phyloP scores from a whole-genome alignment of 35 echinoderm and acorn worm species.

The Eucidaris tribuloides region DNA sequence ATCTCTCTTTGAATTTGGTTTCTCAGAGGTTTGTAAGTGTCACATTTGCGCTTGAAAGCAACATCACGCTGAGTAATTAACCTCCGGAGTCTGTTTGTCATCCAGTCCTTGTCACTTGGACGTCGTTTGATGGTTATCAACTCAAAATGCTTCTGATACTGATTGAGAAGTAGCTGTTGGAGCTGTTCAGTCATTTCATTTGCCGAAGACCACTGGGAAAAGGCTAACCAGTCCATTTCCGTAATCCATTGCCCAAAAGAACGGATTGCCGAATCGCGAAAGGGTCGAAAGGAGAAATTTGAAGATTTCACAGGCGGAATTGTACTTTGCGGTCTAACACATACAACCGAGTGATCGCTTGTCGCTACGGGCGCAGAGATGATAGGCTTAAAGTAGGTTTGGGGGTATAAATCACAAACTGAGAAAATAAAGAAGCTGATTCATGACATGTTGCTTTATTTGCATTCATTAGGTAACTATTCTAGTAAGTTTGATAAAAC shows the following conservation, averaged over 20 bases:
- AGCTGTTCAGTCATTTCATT: not conserved
- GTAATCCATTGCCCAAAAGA: not conserved
- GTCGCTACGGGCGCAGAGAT: not conserved
- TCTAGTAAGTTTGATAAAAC: too few species aligned
- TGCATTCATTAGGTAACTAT: too few species aligned
- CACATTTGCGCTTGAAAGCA: not conserved
- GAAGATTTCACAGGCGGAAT: too few species aligned
- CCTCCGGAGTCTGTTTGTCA: not conserved
- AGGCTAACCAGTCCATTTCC: not conserved
- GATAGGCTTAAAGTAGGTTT: too few species aligned
- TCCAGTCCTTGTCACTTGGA: not conserved
- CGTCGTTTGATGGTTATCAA: not conserved
- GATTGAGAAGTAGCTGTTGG: not conserved
- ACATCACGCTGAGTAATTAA: not conserved
- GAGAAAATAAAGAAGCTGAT: too few species aligned
- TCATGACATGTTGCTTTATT: too few species aligned
- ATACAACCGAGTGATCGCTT: not conserved
- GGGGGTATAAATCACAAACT: too few species aligned
- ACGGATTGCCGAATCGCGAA: not conserved
- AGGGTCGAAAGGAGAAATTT: not conserved
- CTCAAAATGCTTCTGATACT: not conserved
- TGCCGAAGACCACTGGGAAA: not conserved
- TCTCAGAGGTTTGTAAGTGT: not conserved
- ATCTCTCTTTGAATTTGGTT: not conserved
- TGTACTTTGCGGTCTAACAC: too few species aligned